Evolutionary conservation across 2,113 vertebrate genomes (phyloP), one percentile per base, ranked within the genome.

Genomic region (Gavia stellata): DNA sequence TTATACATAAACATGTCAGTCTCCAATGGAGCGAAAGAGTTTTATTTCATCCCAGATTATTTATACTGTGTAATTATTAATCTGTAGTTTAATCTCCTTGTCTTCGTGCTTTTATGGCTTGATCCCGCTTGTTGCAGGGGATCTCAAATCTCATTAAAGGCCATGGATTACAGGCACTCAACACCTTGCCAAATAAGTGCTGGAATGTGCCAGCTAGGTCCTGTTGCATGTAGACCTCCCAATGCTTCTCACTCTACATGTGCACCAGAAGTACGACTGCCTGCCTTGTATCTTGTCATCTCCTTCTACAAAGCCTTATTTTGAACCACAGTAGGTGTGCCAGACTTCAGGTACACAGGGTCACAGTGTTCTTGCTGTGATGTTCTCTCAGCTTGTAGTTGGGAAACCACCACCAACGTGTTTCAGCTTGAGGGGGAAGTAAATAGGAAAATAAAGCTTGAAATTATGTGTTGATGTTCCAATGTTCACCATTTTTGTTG

Each of bases 11-110:
- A 91, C 34, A 44, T 62, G 42, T 52, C 93, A 85, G 58, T 94
- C 87, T 88, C 81, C 74, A 66, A 5, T 58, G 67, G 62, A 91
- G 24, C 9, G 2, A n/a, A 23, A 75, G 47, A 79, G 53, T 53
- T 89, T 72, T 88, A 12, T 84, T 95, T 91, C 50, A 95, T 91
- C 86, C 50, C 38, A 50, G 55, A 17, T 88, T 90, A 67, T 88
- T 86, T 93, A 55, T 86, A 50, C 55, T 47, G 13, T 83, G 49
- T 77, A 67, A 63, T 96, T 91, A 94, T 96, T 92, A 89, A 86
- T 91, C 91, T 89, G 75, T 80, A 50, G 62, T 73, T 80, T 93
- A 94, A 96, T 81, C 81, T 88, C 34, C 53, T 95, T 89, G 78
- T 77, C 70, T 86, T 92, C 21, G 3, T 70, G 66, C 23, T 68